Evolutionary conservation across 2,797 vertebrate species (phyloP), one percentile per base, ranked within the genome.

Genomic region (Myotis myotis): DNA sequence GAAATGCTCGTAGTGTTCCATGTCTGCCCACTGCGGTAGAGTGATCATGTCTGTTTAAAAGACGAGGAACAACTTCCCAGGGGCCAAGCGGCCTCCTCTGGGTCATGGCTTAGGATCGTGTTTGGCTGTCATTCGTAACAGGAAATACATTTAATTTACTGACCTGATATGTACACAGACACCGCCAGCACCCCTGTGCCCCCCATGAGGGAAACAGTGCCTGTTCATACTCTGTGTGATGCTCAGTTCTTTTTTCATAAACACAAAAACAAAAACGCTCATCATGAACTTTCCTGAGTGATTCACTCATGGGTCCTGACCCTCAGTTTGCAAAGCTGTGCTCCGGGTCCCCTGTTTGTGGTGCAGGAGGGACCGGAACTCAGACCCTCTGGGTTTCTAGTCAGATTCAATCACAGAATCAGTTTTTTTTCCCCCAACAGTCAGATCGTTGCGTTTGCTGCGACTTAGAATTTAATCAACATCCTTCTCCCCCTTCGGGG

Each of bases 61-160:
- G 79, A 70, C 57, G 44, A 90, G 25, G 23, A 91, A 51, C 36
- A 64, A 0, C 62, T 70, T 84, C 17, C 72, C 19, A 44, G 41
- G 57, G 9, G n/a, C 70, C 49, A 75, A 72, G 36, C 72, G 51
- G 72, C 38, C 66, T 64, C 41, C 10, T 82, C 6, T 80, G 2
- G 11, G 22, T 71, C 84, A 28, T 51, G 90, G n/a, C 23, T 74
- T 93, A 88, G 71, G 66, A 71, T 81, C 11, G 66, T 47, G 5
- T 19, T n/a, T 55, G 17, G 49, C 13, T 60, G 8, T 89, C 20
- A 53, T 47, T 51, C 15, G 8, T 79, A 76, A 66, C 44, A 51
- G 92, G 70, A 94, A 96, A 86, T 72, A 62, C 12, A 38, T 80
- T 86, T 86, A 47, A 88, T 93, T 92, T 92, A 28, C 13, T 91